Conservation (phyloP, 2,888 invertebrate species). For the Fragum sueziense region DNA sequence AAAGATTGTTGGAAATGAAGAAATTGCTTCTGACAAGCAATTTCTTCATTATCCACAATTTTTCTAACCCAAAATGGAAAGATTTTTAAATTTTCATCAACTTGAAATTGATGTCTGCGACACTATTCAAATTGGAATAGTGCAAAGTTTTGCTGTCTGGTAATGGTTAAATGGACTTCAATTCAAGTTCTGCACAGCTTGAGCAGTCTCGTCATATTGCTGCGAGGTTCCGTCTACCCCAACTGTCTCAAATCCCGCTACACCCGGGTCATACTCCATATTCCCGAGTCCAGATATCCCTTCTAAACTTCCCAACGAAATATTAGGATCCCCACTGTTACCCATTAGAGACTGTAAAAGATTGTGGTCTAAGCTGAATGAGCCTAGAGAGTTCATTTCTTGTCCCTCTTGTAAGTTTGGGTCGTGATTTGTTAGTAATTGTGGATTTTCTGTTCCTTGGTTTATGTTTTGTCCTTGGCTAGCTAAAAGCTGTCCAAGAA, state of each 20-base stretch:
- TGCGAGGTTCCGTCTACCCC: slow-evolving; percentile 40
- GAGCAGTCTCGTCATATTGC: slow-evolving; percentile 54
- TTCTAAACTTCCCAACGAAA: slow-evolving; percentile 63
- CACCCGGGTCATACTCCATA: slow-evolving; percentile 58
- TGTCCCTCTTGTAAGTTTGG: slow-evolving; percentile 50
- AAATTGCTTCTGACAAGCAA: too few species aligned
- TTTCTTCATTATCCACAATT: too few species aligned
- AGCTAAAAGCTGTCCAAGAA: slow-evolving; percentile 17
- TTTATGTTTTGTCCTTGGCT: slow-evolving; percentile 31
- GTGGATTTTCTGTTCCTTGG: slow-evolving; percentile 36
- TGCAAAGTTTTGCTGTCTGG: too few species aligned
- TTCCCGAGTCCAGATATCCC: slow-evolving; percentile 57
- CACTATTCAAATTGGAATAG: too few species aligned
- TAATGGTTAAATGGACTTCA: background rate
- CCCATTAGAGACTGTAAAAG: slow-evolving; percentile 59
- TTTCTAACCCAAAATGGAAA: too few species aligned
- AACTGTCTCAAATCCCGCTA: slow-evolving; percentile 67
- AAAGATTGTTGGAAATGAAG: too few species aligned
- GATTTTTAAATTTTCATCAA: too few species aligned
- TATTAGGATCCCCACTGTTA: slow-evolving; percentile 49
- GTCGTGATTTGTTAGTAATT: slow-evolving; percentile 42
- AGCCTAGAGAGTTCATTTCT: slow-evolving; percentile 54
- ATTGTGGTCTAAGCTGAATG: slow-evolving; percentile 37
- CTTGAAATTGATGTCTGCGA: too few species aligned
- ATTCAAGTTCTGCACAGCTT: slow-evolving; percentile 62